Base-by-base conservation (phyloP, 2,797 vertebrate genomes). In the Poecilia gillii region DNA sequence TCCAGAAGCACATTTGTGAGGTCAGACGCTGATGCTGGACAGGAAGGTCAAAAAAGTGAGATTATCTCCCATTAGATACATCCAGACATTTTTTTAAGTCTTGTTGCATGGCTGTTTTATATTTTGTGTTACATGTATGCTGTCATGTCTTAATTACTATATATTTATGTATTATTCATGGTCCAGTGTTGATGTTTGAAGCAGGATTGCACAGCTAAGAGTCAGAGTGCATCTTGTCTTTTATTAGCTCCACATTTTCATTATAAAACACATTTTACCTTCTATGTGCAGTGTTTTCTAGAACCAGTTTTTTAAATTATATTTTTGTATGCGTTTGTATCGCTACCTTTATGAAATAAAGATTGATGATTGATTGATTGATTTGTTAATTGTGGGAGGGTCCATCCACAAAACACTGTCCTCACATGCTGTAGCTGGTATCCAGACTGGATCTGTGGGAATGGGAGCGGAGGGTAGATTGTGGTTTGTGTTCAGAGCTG, bases 401-500 rank as follows among this genome's bases (percentile, higher is more conserved):
- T 20, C 16, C 43, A 9, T 25, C 4, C 31, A 31, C 41, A 12
- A 57, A 11, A 51, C 8, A 8, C 41, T 31, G 6, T 2, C 12
- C 16, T 72, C n/a, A 28, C 28, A 4, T 20, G 16, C 43, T 18
- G 13, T 33, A 11, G 20, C 64, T 73, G 66, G 4, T 68, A 23
- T 74, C 43, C 76, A 55, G 74, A 47, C 74, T 25, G 2, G 73
- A 68, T 46, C 41, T 20, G 66, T 23, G 64, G n/a, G 80, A 80
- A 47, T 76, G 73, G 33, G 51, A 72, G 72, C 14, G 16, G n/a
- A 43, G 25, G 62, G 72, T 72, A n/a, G 64, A 72, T 16, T 4
- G 72, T 73, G 33, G 75, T 70, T 70, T 76, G 78, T 78, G 81
- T 82, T 77, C 18, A 73, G 79, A 53, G 70, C 83, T 72, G 77